Evolutionary conservation across 2,797 vertebrate genomes (phyloP).

Genomic region (Argentina silus): DNA sequence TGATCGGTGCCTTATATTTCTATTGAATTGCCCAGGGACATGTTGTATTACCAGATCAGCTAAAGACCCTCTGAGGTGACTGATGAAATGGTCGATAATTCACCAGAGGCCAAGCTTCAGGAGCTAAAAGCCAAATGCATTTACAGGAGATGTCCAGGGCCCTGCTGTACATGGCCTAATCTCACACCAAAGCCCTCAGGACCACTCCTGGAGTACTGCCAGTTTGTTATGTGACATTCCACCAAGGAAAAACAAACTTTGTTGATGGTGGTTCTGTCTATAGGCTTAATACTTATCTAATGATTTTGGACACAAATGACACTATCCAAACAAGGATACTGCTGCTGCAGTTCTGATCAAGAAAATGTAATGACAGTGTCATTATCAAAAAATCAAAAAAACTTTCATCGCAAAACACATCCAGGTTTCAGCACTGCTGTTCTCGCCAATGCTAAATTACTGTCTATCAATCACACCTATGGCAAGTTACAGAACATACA

Average conservation of each 20-base stretch:
- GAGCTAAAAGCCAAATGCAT: constrained; percentile 41
- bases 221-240: constrained; percentile 7
- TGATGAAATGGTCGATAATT: constrained; percentile 32
- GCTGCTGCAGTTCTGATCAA: neutral
- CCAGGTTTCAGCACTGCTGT: neutral
- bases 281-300: neutral
- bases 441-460: too few relatives aligned
- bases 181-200: constrained; percentile 3
- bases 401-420: neutral
- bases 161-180: constrained; percentile 18
- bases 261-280: neutral
- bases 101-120: constrained; percentile 31
- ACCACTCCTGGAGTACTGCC: neutral
- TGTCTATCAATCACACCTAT: too few relatives aligned
- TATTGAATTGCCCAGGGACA: constrained; percentile 22
- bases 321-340: neutral
- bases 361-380: neutral
- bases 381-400: neutral
- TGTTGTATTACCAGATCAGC: constrained; percentile 17
- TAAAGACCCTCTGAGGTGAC: constrained; percentile 29
- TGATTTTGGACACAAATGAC: neutral
- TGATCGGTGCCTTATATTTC: constrained; percentile 17
- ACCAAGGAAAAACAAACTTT: neutral
- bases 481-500: too few relatives aligned
- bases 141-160: constrained; percentile 17